Percentiles rank a stretch among this genome's conserved stretches.
Conservation (phyloP, 2,113 vertebrate species). For the Calonectris borealis region DNA sequence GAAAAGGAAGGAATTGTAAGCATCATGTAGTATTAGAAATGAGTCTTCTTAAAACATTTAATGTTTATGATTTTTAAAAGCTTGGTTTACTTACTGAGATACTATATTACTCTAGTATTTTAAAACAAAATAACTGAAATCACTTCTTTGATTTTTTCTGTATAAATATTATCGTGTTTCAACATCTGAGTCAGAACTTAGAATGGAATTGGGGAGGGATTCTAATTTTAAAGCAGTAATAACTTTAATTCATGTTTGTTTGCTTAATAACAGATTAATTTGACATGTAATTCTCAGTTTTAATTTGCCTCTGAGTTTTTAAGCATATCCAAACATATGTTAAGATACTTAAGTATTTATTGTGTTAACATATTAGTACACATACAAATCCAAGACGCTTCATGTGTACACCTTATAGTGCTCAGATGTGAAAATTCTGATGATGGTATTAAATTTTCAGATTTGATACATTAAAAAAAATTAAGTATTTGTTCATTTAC, state of each 20-base stretch:
- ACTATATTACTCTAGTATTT: neutral
- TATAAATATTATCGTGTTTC: neutral
- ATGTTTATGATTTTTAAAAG: neutral
- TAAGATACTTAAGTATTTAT: neutral
- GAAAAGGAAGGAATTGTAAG: neutral
- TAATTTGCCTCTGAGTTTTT: neutral
- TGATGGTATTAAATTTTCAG: neutral
- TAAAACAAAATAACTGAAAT: neutral
- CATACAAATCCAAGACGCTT: neutral
- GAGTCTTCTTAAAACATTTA: neutral
- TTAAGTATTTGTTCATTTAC: neutral
- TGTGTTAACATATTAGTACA: neutral
- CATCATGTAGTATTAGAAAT: neutral
- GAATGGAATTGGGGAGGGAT: neutral
- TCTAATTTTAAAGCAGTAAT: neutral
- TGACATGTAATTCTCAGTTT: neutral
- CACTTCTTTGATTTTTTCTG: rapidly evolving
- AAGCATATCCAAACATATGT: neutral
- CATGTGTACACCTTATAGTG: rapidly evolving
- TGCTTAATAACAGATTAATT: neutral
- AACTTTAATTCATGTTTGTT: neutral
- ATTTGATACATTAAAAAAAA: neutral
- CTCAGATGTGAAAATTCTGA: neutral
- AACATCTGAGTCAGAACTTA: neutral
- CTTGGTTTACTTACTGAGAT: neutral